Conservation (phyloP, 2,113 vertebrate genomes). For the Actinemys pallida region DNA sequence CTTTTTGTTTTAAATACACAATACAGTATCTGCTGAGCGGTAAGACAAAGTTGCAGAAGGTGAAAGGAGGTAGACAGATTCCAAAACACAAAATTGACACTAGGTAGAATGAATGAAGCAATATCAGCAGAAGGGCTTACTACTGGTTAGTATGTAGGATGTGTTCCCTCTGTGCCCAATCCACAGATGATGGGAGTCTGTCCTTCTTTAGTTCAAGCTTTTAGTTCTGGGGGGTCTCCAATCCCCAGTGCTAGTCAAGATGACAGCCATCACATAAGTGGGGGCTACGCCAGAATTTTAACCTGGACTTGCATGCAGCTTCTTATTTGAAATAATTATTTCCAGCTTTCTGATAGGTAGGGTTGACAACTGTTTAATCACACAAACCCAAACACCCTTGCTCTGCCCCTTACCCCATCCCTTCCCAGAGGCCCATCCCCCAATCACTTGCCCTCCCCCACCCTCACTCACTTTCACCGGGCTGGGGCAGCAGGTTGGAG, state of each 20-base stretch:
- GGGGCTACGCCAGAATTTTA: not conserved
- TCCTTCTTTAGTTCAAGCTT: not conserved
- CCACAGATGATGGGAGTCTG: rapidly evolving
- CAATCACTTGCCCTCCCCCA: too few relatives aligned
- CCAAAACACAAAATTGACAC: conserved; percentile 26
- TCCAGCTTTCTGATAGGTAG: not conserved
- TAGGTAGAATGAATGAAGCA: conserved; percentile 35
- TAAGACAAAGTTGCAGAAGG: not conserved
- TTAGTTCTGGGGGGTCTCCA: not conserved
- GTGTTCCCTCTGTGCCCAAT: not conserved
- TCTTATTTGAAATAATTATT: not conserved
- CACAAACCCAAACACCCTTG: too few relatives aligned
- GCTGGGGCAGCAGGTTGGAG: too few relatives aligned
- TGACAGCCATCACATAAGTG: not conserved
- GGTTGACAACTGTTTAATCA: too few relatives aligned
- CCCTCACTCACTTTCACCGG: too few relatives aligned
- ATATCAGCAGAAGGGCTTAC: conserved; percentile 28
- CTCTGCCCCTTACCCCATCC: too few relatives aligned
- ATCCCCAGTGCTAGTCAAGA: not conserved
- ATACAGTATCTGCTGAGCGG: not conserved
- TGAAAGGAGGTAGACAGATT: not conserved
- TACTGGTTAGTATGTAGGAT: conserved; percentile 32
- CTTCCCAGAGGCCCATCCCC: too few relatives aligned
- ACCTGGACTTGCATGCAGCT: not conserved
- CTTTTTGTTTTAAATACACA: not conserved